Conservation (phyloP, 92 coral and sea anemone species). For the Pocillopora meandrina region DNA sequence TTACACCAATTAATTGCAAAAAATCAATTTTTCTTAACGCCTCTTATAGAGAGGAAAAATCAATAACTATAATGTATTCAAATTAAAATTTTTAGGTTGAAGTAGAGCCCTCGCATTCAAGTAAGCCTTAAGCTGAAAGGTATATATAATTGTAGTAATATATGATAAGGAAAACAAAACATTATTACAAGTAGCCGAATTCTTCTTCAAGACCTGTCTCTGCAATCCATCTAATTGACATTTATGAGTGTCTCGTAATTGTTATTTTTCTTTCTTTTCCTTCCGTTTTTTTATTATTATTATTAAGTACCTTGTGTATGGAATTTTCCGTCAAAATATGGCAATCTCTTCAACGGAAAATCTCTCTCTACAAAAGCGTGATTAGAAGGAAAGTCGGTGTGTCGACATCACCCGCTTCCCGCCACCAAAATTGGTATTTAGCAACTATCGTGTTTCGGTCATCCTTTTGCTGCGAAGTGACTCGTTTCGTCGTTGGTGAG, state of each 20-base stretch:
- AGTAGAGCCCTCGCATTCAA: background rate
- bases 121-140: background rate
- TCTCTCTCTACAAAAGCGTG: too few relatives aligned
- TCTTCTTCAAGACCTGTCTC: background rate
- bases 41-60: too few relatives aligned
- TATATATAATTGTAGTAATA: background rate
- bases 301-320: background rate
- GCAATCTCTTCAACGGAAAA: background rate
- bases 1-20: too few relatives aligned
- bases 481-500: background rate
- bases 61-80: too few relatives aligned
- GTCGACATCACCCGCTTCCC: background rate
- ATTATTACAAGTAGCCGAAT: background rate
- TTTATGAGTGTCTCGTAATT: background rate
- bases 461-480: background rate
- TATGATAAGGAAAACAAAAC: background rate
- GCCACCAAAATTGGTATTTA: background rate
- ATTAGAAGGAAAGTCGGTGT: background rate
- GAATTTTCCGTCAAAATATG: background rate
- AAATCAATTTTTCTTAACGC: too few relatives aligned
- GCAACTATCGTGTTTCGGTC: background rate
- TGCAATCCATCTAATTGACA: too few relatives aligned
- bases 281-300: background rate
- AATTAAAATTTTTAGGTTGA: background rate
- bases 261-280: background rate